These are phyloP conservation scores for Macaria liturata DNA, from an alignment of 2,888 invertebrate genomes.

Conservation along the genomic window DNA sequence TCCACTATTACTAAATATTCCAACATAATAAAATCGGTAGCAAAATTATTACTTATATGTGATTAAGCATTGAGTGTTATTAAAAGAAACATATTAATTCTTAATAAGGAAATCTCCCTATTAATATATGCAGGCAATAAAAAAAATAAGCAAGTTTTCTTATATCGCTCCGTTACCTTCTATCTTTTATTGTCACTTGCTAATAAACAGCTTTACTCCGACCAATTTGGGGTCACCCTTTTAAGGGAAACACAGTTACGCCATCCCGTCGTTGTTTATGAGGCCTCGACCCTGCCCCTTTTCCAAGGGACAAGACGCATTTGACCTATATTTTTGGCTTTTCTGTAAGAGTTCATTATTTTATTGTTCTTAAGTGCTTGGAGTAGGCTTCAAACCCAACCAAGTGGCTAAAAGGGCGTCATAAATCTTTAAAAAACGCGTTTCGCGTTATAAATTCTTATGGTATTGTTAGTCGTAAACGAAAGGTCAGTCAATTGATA, in stretches of 20 bases:
- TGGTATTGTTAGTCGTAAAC: neutral
- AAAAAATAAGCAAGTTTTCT: too few species aligned
- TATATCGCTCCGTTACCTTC: too few species aligned
- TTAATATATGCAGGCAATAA: too few species aligned
- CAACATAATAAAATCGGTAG: too few species aligned
- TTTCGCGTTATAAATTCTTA: conserved; percentile 8
- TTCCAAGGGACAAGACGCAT: conserved; percentile 23
- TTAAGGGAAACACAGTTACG: conserved; percentile 40
- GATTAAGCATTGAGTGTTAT: too few species aligned
- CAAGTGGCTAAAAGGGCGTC: conserved; percentile 8
- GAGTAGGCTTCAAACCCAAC: conserved; percentile 8
- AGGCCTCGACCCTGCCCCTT: conserved; percentile 23
- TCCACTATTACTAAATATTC: too few species aligned
- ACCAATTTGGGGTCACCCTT: conserved; percentile 40
- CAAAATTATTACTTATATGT: too few species aligned
- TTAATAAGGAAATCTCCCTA: too few species aligned
- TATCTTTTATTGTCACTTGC: conserved; percentile 30
- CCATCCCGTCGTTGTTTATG: conserved; percentile 39
- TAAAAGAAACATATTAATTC: too few species aligned
- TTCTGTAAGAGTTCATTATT: conserved; percentile 21
- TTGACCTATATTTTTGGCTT: conserved; percentile 31
- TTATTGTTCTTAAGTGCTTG: conserved; percentile 13
- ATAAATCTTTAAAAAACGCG: conserved; percentile 5
- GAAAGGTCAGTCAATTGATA: too few species aligned
- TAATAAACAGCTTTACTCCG: conserved; percentile 38